Evolutionary conservation across 1,140 invertebrate genomes (phyloP), one percentile per base, ranked within the genome.

Genomic region (Goniozus legneri): DNA sequence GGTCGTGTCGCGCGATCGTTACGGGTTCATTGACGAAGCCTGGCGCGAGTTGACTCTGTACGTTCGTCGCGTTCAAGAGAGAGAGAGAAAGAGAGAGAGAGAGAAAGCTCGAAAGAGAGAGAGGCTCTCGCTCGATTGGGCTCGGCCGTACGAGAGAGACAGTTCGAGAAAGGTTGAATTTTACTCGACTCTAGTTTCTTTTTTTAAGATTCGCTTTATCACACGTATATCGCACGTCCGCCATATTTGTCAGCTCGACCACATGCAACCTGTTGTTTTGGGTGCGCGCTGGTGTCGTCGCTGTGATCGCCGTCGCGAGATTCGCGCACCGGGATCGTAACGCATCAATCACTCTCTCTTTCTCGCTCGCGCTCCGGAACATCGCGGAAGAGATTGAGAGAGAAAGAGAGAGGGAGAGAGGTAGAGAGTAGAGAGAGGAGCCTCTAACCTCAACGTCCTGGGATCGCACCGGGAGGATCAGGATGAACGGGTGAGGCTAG

Each of bases 231-330:
- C n/a, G n/a, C n/a, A n/a, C n/a, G n/a, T n/a, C n/a, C 39, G 53
- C 58, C 54, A 60, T 62, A 54, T 55, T 56, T 58, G 50, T 39
- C 40, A 10, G 40, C 36, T 40, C 44, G 37, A n/a, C 52, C 52
- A 60, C 49, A 58, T 66, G 59, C 60, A 66, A 67, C 64, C 62
- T 68, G 62, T 66, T 67, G 60, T 68, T 64, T 65, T 67, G 38
- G 40, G 36, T 54, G 42, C 53, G 53, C 57, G 50, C 50, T 50
- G 47, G 52, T 56, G 51, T 54, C 49, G 52, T 46, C 53, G 43
- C 38, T 55, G 45, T 35, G 43, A 49, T 48, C 41, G 48, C 27
- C 24, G 40, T 42, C 30, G 46, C 43, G n/a, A n/a, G n/a, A n/a
- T n/a, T n/a, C n/a, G n/a, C n/a, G n/a, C n/a, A n/a, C n/a, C n/a